A percentile compares a stretch with the other conserved stretches of the same genome.
These are phyloP conservation scores for Drosophila bunnanda DNA, from an alignment of 2,888 invertebrate genomes.

Conservation along the genomic window DNA sequence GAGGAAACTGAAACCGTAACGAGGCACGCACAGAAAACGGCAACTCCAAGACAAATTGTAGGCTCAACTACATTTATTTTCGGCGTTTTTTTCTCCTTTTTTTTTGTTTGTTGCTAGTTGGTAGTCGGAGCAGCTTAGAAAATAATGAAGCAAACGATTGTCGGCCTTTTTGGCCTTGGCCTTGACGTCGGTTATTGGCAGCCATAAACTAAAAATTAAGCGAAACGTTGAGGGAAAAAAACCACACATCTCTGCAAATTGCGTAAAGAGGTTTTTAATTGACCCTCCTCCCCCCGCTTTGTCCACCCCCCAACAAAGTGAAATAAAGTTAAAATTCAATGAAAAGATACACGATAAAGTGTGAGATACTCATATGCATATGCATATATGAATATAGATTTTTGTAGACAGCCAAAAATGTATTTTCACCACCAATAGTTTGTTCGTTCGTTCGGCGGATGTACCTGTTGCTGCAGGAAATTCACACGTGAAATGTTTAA, in stretches of 20 bases:
- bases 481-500: conserved; percentile 82
- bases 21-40: conserved; percentile 40
- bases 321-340: background rate
- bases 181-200: conserved; percentile 77
- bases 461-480: conserved; percentile 70
- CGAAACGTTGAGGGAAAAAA: conserved; percentile 46
- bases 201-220: conserved; percentile 78
- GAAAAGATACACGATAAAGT: background rate
- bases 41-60: conserved; percentile 47
- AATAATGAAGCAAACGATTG: conserved; percentile 62
- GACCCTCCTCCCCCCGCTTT: conserved; percentile 3
- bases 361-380: conserved; percentile 25
- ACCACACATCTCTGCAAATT: conserved; percentile 51
- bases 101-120: conserved; percentile 26
- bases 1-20: conserved; percentile 30
- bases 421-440: conserved; percentile 15
- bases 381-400: conserved; percentile 39
- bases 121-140: conserved; percentile 75
- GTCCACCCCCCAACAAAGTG: background rate
- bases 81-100: conserved; percentile 11
- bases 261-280: conserved; percentile 58
- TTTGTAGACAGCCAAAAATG: conserved; percentile 15
- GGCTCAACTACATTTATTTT: conserved; percentile 45
- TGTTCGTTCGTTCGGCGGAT: conserved; percentile 28
- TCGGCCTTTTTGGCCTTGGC: conserved; percentile 71